Evolutionary conservation across 64 coral and sea anemone genomes (phyloP).

Genomic region (Trachythela sp.): DNA sequence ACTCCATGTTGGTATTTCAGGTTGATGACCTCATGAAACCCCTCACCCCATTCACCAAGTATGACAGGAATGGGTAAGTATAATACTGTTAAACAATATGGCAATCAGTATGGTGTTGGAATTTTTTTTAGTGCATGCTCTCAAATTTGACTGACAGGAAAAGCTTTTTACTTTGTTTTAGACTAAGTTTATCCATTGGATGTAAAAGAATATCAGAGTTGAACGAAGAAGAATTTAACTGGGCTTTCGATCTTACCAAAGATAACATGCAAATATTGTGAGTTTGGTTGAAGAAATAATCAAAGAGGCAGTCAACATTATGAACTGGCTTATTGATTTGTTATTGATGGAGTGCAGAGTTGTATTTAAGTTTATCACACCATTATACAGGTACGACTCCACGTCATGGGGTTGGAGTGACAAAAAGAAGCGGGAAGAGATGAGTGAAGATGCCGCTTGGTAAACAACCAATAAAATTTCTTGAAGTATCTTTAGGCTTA

Average conservation of each 20-base stretch:
- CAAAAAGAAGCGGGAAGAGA: slow-evolving; percentile 90
- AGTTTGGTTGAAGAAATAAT: background rate
- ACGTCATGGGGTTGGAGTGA: slow-evolving; percentile 98
- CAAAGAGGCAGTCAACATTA: too few relatives aligned
- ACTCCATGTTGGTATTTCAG: too few relatives aligned
- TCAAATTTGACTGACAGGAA: background rate
- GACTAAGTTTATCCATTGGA: slow-evolving; percentile 47
- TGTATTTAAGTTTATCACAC: background rate
- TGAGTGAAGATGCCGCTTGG: slow-evolving; percentile 90
- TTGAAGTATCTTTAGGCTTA: too few relatives aligned
- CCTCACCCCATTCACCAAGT: background rate
- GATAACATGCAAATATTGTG: slow-evolving; percentile 64
- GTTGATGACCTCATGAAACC: background rate
- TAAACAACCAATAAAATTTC: background rate
- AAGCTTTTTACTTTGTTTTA: slow-evolving; percentile 20
- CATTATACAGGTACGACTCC: slow-evolving; percentile 62
- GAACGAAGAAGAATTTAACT: slow-evolving; percentile 47
- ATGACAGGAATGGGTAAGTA: slow-evolving; percentile 3
- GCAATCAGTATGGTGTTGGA: background rate
- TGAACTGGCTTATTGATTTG: too few relatives aligned
- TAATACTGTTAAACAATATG: background rate
- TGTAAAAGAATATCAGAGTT: slow-evolving; percentile 49
- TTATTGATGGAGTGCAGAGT: background rate
- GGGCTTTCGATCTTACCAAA: slow-evolving; percentile 66
- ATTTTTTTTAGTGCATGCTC: background rate